phyloP scores from a whole-genome alignment of 2,888 invertebrate genomes.

The Timema podura region DNA sequence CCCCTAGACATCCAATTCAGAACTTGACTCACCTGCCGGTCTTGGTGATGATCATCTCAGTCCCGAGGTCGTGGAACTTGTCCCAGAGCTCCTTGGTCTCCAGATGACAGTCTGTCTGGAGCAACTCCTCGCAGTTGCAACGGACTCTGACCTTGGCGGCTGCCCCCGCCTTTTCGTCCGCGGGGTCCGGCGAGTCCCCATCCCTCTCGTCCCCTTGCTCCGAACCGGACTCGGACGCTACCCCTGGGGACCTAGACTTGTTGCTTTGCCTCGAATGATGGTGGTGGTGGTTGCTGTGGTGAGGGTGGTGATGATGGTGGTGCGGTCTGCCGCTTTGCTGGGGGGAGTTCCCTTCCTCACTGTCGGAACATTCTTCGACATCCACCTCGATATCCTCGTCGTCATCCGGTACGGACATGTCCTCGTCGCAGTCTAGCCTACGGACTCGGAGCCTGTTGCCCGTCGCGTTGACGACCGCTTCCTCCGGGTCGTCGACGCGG shows the following conservation, averaged over 20 bases:
- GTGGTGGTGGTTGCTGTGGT: constrained; percentile 33
- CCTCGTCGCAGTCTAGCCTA: constrained; percentile 29
- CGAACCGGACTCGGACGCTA: constrained; percentile 27
- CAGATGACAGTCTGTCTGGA: constrained; percentile 64
- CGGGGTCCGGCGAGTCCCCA: constrained; percentile 25
- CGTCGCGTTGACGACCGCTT: background rate
- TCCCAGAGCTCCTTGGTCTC: constrained; percentile 81
- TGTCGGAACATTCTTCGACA: constrained; percentile 67
- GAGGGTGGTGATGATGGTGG: constrained; percentile 20
- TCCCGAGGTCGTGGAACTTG: constrained; percentile 72
- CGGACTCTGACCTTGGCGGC: constrained; percentile 47
- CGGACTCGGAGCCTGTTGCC: constrained; percentile 1
- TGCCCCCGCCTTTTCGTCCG: constrained; percentile 37
- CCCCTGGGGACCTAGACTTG: constrained; percentile 20
- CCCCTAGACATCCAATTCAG: background rate
- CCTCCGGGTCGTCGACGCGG: constrained; percentile 39
- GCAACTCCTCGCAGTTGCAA: constrained; percentile 63
- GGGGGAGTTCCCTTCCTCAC: constrained; percentile 43
- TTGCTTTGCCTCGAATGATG: too few species aligned
- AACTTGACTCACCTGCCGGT: constrained; percentile 64
- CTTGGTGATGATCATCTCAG: constrained; percentile 84
- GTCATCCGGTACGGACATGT: constrained; percentile 30
- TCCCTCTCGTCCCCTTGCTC: constrained; percentile 27
- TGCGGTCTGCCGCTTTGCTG: too few species aligned
- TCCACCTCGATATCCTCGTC: constrained; percentile 68